phyloP scores from a whole-genome alignment of 1,140 invertebrate species.

The Hyposmocoma kahamanoa region DNA sequence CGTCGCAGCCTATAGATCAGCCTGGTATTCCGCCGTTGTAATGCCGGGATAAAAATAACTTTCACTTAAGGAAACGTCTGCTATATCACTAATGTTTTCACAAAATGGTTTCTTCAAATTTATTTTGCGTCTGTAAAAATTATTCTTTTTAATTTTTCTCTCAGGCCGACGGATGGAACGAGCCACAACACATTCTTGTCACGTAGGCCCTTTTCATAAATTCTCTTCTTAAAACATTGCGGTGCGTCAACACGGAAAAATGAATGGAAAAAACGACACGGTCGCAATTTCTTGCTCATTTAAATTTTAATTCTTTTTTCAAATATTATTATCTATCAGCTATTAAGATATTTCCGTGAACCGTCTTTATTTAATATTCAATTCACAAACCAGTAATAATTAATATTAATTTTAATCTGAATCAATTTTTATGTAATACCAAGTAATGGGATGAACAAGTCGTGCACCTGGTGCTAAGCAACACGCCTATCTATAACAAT shows the following conservation, averaged over 20 bases:
- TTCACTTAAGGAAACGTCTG: background rate
- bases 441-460: too few species aligned
- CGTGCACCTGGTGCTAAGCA: too few species aligned
- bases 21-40: background rate
- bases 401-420: background rate
- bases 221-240: slow-evolving; percentile 43
- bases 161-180: slow-evolving; percentile 11
- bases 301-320: background rate
- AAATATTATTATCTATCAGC: background rate
- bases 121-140: slow-evolving; percentile 9
- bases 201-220: slow-evolving; percentile 46
- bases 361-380: background rate
- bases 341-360: background rate
- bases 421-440: too few species aligned
- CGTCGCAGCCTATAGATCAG: background rate
- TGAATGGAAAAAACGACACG: slow-evolving; percentile 18
- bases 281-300: background rate
- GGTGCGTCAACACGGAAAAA: slow-evolving; percentile 32
- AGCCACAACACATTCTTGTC: slow-evolving; percentile 32
- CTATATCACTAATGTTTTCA: background rate
- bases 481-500: too few species aligned
- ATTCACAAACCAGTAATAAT: background rate
- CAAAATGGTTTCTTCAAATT: background rate
- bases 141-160: slow-evolving; percentile 40
- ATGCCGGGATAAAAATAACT: background rate